Evolutionary conservation across 2,113 vertebrate species (phyloP).

Genomic region (Turdus rufiventris): DNA sequence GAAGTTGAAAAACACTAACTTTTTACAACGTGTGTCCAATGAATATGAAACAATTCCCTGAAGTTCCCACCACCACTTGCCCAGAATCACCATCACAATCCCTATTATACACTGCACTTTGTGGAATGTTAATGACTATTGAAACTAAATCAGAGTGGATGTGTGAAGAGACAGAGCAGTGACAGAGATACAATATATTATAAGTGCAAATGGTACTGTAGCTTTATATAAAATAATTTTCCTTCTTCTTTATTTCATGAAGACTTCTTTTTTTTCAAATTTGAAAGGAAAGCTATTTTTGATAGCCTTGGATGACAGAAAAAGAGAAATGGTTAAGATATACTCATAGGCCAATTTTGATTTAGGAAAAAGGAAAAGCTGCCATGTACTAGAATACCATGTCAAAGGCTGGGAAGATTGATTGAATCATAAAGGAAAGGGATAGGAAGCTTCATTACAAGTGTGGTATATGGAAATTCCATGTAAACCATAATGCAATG

Average conservation of each 20-base stretch:
- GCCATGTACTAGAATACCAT: not conserved
- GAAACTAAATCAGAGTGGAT: not conserved
- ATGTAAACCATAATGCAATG: not conserved
- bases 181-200: not conserved
- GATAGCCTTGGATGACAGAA: not conserved
- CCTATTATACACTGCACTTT: not conserved
- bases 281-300: not conserved
- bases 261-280: not conserved
- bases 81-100: not conserved
- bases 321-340: not conserved
- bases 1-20: not conserved
- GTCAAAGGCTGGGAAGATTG: not conserved
- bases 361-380: not conserved
- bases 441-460: not conserved
- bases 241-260: not conserved
- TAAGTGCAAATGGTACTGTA: not conserved
- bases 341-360: not conserved
- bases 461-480: not conserved
- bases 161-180: not conserved
- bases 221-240: not conserved
- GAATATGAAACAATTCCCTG: slow-evolving; percentile 24
- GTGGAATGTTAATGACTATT: not conserved
- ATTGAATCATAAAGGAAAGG: not conserved
- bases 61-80: not conserved
- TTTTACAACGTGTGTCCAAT: not conserved